Evolutionary conservation across 2,888 invertebrate genomes (phyloP).

Genomic region (Scaptodrosophila latifasciaeformis): DNA sequence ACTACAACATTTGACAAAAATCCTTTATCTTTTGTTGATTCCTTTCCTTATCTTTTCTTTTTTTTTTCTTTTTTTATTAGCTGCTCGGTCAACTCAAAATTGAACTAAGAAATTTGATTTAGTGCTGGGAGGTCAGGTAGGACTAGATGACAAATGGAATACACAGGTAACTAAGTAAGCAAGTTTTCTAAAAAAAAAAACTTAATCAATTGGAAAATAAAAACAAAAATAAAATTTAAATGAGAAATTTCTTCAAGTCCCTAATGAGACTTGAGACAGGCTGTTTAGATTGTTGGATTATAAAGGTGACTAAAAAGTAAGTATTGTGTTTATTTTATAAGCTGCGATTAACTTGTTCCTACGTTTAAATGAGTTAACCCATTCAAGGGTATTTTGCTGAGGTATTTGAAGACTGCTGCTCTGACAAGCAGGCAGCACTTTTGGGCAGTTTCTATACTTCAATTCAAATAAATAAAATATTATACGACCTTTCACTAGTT

Average conservation of each 20-base stretch:
- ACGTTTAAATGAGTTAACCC: too few species aligned
- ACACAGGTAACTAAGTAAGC: conserved; percentile 64
- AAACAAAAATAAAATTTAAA: too few species aligned
- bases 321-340: too few species aligned
- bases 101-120: conserved; percentile 68
- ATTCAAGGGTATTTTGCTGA: conserved; percentile 32
- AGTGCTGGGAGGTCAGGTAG: conserved; percentile 33
- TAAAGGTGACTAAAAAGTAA: too few species aligned
- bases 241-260: not conserved
- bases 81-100: conserved; percentile 49
- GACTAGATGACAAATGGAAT: conserved; percentile 3
- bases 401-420: conserved; percentile 6
- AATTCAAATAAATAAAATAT: too few species aligned
- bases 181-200: conserved; percentile 46
- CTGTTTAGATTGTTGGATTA: not conserved
- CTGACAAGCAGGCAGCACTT: too few species aligned
- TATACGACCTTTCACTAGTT: too few species aligned
- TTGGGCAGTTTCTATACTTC: too few species aligned
- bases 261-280: not conserved
- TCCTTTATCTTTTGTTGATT: conserved; percentile 32
- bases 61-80: not conserved
- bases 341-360: conserved; percentile 66
- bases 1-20: conserved; percentile 64
- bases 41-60: conserved; percentile 26
- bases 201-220: too few species aligned